Evolutionary conservation across 2,113 vertebrate species (phyloP), one percentile per base, ranked within the genome.

Genomic region (Apeltes quadracus): DNA sequence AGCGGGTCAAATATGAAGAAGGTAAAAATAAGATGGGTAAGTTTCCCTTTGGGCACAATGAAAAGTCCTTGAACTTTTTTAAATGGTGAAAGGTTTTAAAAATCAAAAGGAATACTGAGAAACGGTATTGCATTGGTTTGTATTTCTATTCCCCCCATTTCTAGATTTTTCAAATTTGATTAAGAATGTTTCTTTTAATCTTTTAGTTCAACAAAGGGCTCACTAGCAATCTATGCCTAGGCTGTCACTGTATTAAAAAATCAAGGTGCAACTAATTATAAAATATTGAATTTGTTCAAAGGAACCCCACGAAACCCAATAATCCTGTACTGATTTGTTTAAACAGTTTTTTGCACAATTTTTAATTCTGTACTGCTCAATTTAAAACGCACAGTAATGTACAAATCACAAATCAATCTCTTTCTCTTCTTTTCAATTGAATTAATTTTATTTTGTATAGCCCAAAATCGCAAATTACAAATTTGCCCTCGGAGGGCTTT

Each of bases 11-110:
- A 92, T 98, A 97, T 0, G 96, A 98, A 90, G 96, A 98, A 91
- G 96, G 96, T 18, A 97, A 97, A 88, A 97, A 95, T 82, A 97
- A 97, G 93, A 96, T 97, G 78, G 96, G 96, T 98, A 90, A 93
- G 96, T 92, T 39, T 53, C 7, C 13, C 18, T 11, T 4, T 34
- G 14, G 14, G 46, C 8, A 7, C 22, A 23, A 7, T 39, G 3
- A 51, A 32, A 39, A 54, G 56, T 27, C 23, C 3, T 11, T 10
- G 7, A 59, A 34, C 43, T 75, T 20, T 16, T 48, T 16, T 29
- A 22, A 70, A 41, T 34, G 14, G 13, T 10, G 2, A 34, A 34
- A 5, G 6, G 2, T 41, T 61, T 61, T 9, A 23, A 36, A 57
- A 36, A 4, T 5, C 4, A 61, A 22, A 22, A 25, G 14, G 25